Conservation (phyloP, 2,113 vertebrate genomes). For the Hassar affinis region DNA sequence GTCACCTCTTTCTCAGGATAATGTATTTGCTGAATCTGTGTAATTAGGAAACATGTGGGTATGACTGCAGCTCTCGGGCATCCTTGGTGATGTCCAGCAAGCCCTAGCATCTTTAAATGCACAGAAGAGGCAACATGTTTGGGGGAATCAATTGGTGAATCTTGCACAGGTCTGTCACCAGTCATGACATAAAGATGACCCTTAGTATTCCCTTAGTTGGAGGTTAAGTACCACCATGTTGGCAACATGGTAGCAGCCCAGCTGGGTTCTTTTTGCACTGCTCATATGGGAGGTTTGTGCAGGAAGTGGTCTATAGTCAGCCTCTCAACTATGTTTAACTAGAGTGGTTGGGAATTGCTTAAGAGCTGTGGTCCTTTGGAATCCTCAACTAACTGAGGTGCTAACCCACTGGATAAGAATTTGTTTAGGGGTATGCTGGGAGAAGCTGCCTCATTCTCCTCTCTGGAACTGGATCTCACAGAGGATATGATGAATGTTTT, state of each 20-base stretch:
- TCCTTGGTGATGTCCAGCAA: not conserved
- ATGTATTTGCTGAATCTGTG: not conserved
- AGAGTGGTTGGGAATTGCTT: constrained; percentile 6
- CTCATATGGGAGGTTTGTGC: not conserved
- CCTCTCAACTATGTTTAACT: not conserved
- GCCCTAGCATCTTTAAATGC: not conserved
- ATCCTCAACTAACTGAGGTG: not conserved
- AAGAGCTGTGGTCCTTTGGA: not conserved
- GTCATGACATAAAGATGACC: not conserved
- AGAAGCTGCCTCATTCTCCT: not conserved
- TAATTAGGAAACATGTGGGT: not conserved
- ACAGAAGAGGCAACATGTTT: not conserved
- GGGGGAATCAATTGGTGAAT: not conserved
- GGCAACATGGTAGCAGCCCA: not conserved
- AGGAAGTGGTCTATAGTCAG: constrained; percentile 13
- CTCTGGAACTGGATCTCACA: not conserved
- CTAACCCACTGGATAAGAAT: not conserved
- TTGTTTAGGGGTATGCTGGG: not conserved
- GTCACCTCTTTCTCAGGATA: not conserved
- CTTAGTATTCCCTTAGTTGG: too few relatives aligned
- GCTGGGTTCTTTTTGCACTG: not conserved
- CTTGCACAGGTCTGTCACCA: not conserved
- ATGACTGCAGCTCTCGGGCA: not conserved
- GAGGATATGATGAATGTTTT: not conserved
- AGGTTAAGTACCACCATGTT: not conserved